Percentiles rank a stretch among this genome's conserved stretches.
phyloP scores from a whole-genome alignment of 2,113 vertebrate species.

The Anthoscopus minutus region DNA sequence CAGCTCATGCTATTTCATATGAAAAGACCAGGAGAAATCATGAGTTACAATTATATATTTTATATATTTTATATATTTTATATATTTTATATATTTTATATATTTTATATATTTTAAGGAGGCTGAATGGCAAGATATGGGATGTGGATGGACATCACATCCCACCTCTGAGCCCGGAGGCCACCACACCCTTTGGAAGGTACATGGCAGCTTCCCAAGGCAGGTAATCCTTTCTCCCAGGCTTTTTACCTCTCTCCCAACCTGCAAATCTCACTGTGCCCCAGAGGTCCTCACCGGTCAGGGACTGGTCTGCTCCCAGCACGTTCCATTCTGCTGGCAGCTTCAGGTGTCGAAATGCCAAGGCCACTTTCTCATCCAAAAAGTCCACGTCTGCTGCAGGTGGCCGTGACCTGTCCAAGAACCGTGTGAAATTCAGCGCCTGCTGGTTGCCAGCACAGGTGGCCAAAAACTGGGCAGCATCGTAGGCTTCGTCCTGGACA shows the following conservation, averaged over 20 bases:
- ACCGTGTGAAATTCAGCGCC: slow-evolving; percentile 83
- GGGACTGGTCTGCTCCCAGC: slow-evolving; percentile 72
- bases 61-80: background rate
- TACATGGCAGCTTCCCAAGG: fast-evolving
- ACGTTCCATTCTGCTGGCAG: slow-evolving; percentile 88
- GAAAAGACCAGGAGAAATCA: background rate
- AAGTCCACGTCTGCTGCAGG: slow-evolving; percentile 82
- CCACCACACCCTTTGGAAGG: background rate
- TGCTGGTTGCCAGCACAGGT: slow-evolving; percentile 82
- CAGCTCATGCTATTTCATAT: background rate
- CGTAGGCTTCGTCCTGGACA: slow-evolving; percentile 88
- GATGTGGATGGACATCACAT: background rate
- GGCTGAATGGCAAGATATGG: background rate
- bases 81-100: too few species aligned
- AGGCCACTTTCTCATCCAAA: slow-evolving; percentile 83
- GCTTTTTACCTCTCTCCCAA: background rate
- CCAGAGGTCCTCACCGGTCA: slow-evolving; percentile 57
- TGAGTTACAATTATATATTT: fast-evolving
- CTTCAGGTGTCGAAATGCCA: slow-evolving; percentile 86
- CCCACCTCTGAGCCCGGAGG: fast-evolving
- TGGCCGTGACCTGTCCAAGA: slow-evolving; percentile 84
- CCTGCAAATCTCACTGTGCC: fast-evolving
- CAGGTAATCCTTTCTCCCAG: background rate
- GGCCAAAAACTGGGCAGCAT: slow-evolving; percentile 91
- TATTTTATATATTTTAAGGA: background rate